Conservation (phyloP, 1,140 invertebrate genomes). For the Acromyrmex charruanus region DNA sequence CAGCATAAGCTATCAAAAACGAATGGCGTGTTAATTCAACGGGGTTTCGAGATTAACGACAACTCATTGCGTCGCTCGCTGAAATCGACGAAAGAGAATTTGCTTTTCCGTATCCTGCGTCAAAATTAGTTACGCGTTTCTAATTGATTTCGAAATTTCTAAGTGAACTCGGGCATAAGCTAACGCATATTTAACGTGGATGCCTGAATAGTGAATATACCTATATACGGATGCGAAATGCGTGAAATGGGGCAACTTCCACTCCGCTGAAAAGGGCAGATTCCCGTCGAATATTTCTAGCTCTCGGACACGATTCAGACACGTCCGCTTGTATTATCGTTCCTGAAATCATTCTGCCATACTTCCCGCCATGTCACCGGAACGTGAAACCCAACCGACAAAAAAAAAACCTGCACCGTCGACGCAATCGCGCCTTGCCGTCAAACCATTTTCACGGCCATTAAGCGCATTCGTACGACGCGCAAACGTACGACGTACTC, state of each 20-base stretch:
- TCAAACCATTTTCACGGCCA: conserved; percentile 51
- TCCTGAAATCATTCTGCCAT: conserved; percentile 32
- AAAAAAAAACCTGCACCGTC: conserved; percentile 29
- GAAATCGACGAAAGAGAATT: conserved; percentile 23
- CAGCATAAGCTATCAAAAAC: conserved; percentile 42
- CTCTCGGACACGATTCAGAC: conserved; percentile 22
- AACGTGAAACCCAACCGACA: conserved; percentile 18
- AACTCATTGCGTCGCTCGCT: conserved; percentile 27
- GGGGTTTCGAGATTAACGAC: conserved; percentile 37
- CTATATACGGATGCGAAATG: background rate
- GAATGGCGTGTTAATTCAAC: conserved; percentile 36
- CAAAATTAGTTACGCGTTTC: conserved; percentile 50
- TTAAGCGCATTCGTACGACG: conserved; percentile 37
- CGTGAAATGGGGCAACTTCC: conserved; percentile 20
- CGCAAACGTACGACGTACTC: conserved; percentile 50
- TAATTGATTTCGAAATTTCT: conserved; percentile 57
- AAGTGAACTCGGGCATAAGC: background rate
- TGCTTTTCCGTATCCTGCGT: background rate
- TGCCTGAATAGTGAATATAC: background rate
- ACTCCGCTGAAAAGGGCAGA: conserved; percentile 9
- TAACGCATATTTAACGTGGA: background rate
- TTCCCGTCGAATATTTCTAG: conserved; percentile 16
- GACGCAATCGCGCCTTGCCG: conserved; percentile 52
- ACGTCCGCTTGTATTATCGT: conserved; percentile 54
- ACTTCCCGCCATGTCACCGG: conserved; percentile 23